These are phyloP conservation scores for Hirtodrosophila cameraria DNA, from an alignment of 2,888 invertebrate genomes.

Conservation along the genomic window DNA sequence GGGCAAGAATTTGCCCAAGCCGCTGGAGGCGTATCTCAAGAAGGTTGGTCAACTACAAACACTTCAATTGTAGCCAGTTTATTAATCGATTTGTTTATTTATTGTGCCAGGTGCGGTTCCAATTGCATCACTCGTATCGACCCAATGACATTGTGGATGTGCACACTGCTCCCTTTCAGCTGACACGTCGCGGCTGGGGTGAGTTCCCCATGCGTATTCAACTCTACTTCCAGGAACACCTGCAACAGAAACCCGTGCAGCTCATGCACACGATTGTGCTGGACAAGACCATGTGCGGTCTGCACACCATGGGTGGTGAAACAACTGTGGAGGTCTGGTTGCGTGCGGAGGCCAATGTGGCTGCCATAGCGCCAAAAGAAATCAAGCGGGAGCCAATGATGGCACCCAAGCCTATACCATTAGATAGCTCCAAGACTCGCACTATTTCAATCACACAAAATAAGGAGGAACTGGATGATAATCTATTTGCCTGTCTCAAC, in stretches of 20 bases:
- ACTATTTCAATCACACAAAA: constrained; percentile 65
- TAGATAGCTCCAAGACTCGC: constrained; percentile 48
- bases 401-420: background rate
- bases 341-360: constrained; percentile 78
- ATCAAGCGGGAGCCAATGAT: constrained; percentile 5
- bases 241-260: constrained; percentile 90
- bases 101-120: constrained; percentile 85
- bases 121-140: constrained; percentile 93
- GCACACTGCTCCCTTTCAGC: constrained; percentile 91
- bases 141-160: constrained; percentile 94
- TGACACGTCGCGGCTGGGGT: constrained; percentile 95
- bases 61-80: fast-evolving
- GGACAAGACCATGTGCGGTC: constrained; percentile 92
- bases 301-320: constrained; percentile 93
- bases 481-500: constrained; percentile 79
- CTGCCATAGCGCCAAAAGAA: background rate
- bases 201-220: constrained; percentile 94
- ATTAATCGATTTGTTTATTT: background rate
- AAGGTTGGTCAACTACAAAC: constrained; percentile 85
- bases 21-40: constrained; percentile 87
- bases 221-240: constrained; percentile 89
- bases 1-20: constrained; percentile 86
- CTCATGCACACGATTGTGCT: constrained; percentile 92
- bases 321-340: constrained; percentile 91
- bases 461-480: constrained; percentile 79